Evolutionary conservation across 1,140 invertebrate species (phyloP).

Genomic region (Hermetia illucens): DNA sequence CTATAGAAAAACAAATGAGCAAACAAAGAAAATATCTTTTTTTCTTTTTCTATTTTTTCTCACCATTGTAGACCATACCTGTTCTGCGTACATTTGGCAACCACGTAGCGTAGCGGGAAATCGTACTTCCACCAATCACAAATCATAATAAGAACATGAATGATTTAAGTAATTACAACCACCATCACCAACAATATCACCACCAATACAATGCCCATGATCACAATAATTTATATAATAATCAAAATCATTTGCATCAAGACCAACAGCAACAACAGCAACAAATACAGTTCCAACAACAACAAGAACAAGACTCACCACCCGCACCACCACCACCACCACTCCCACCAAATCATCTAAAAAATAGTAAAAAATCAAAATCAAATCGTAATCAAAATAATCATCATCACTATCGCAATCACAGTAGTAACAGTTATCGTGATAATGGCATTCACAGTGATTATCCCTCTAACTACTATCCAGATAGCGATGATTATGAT

Average conservation of each 20-base stretch:
- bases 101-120: conserved; percentile 31
- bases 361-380: too few species aligned
- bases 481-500: too few species aligned
- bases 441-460: background rate
- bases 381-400: background rate
- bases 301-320: conserved; percentile 11
- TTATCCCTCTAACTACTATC: too few species aligned
- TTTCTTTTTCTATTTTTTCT: background rate
- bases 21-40: background rate
- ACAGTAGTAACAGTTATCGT: background rate
- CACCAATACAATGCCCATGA: conserved; percentile 6
- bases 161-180: too few species aligned
- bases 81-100: conserved; percentile 31
- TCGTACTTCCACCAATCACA: conserved; percentile 15
- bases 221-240: too few species aligned
- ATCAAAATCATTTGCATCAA: too few species aligned
- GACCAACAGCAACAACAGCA: conserved; percentile 9
- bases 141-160: too few species aligned
- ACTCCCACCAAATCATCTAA: background rate
- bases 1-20: background rate
- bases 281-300: conserved; percentile 20
- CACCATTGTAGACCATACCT: conserved; percentile 24
- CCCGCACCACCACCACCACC: conserved; percentile 19
- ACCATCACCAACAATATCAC: conserved; percentile 8
- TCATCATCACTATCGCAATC: background rate